Evolutionary conservation across 1,140 invertebrate species (phyloP).

Genomic region (Drosophila repleta): DNA sequence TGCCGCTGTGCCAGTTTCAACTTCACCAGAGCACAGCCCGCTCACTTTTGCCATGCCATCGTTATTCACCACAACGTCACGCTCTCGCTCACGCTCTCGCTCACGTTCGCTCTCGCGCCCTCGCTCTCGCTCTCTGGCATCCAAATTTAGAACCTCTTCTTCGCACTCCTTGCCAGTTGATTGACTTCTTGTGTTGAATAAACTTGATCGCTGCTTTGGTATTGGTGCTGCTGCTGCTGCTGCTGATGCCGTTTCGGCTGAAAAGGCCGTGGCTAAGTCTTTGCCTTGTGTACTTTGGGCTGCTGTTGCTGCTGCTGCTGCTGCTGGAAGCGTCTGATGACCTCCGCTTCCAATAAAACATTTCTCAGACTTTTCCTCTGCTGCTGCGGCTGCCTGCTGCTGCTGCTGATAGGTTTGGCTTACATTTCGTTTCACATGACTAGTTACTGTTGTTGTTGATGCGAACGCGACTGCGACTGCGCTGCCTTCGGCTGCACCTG

Average conservation of each 20-base stretch:
- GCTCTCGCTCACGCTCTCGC: slow-evolving; percentile 39
- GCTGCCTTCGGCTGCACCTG: slow-evolving; percentile 43
- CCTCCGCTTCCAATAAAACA: slow-evolving; percentile 72
- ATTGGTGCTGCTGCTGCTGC: slow-evolving; percentile 56
- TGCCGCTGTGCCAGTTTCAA: slow-evolving; percentile 74
- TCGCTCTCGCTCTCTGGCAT: slow-evolving; percentile 56
- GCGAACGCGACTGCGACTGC: slow-evolving; percentile 17
- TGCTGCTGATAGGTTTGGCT: slow-evolving; percentile 46
- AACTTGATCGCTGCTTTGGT: slow-evolving; percentile 83
- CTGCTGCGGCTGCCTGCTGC: slow-evolving; percentile 47
- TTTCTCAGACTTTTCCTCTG: slow-evolving; percentile 82
- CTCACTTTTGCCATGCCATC: slow-evolving; percentile 9
- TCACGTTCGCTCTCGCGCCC: slow-evolving; percentile 48
- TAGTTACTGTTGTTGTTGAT: slow-evolving; percentile 47
- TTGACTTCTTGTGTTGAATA: slow-evolving; percentile 74
- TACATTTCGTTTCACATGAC: slow-evolving; percentile 63
- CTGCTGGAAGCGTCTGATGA: slow-evolving; percentile 71
- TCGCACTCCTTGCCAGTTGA: slow-evolving; percentile 61
- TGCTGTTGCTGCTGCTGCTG: slow-evolving; percentile 29
- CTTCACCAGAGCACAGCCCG: slow-evolving; percentile 62
- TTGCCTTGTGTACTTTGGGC: slow-evolving; percentile 57
- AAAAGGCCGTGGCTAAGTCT: slow-evolving; percentile 60
- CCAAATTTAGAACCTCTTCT: slow-evolving; percentile 68
- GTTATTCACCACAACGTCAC: slow-evolving; percentile 48
- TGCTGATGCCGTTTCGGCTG: slow-evolving; percentile 59